Evolutionary conservation across 2,888 invertebrate genomes (phyloP).

Genomic region (Harpalus rufipes): DNA sequence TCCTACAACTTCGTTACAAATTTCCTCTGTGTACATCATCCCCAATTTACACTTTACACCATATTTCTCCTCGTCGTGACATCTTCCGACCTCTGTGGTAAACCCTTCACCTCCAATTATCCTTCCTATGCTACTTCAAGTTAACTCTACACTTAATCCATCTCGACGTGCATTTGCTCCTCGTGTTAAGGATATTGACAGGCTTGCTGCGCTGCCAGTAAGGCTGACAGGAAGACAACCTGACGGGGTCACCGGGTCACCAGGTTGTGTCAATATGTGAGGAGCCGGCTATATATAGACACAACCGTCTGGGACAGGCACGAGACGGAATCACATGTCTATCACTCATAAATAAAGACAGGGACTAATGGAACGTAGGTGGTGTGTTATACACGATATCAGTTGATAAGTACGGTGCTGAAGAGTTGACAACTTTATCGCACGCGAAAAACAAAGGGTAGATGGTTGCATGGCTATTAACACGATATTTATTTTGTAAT

Average conservation of each 20-base stretch:
- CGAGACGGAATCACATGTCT: slow-evolving; percentile 1
- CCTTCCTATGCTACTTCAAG: not conserved
- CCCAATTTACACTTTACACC: not conserved
- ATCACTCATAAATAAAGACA: slow-evolving; percentile 1
- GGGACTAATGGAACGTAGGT: not conserved
- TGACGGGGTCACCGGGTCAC: slow-evolving; percentile 19
- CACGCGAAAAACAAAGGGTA: not conserved
- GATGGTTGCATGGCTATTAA: no score
- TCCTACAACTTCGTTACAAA: not conserved
- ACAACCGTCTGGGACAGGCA: not conserved
- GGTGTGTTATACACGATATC: not conserved
- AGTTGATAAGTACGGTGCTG: not conserved
- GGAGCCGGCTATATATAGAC: slow-evolving; percentile 18
- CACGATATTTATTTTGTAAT: no score
- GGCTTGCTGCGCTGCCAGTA: no score
- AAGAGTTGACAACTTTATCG: not conserved
- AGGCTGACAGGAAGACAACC: slow-evolving; percentile 22
- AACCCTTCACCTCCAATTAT: slow-evolving; percentile 14
- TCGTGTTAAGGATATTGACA: not conserved
- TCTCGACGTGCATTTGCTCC: not conserved
- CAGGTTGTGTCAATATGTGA: slow-evolving; percentile 23
- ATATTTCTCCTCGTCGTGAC: not conserved
- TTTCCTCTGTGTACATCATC: not conserved
- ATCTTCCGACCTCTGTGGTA: not conserved
- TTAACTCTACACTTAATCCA: not conserved